phyloP scores from a whole-genome alignment of 2,888 invertebrate genomes.

The Yponomeuta malinellus region DNA sequence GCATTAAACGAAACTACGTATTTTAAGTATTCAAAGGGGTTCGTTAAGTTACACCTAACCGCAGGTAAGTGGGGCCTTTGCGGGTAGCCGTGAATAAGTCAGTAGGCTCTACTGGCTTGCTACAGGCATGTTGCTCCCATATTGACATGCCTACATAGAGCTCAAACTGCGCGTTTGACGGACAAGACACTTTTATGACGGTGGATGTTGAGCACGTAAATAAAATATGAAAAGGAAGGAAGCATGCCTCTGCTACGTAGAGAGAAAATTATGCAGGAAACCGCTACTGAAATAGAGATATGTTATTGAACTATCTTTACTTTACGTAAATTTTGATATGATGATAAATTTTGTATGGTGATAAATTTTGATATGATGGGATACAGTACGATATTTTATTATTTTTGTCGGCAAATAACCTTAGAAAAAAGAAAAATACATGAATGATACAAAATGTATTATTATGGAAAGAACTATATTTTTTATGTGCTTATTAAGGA shows the following conservation, averaged over 20 bases:
- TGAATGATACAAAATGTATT: too few species aligned
- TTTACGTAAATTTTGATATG: too few species aligned
- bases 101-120: slow-evolving; percentile 29
- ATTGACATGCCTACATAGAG: slow-evolving; percentile 7
- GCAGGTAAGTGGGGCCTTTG: slow-evolving; percentile 60
- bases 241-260: background rate
- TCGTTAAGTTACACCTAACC: slow-evolving; percentile 72
- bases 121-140: background rate
- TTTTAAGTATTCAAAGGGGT: slow-evolving; percentile 69
- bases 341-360: too few species aligned
- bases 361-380: too few species aligned
- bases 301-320: background rate
- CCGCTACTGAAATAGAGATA: background rate
- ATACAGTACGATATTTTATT: too few species aligned
- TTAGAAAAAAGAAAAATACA: too few species aligned
- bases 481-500: too few species aligned
- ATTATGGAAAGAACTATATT: too few species aligned
- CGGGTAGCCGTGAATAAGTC: slow-evolving; percentile 60
- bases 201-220: background rate
- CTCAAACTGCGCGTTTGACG: slow-evolving; percentile 1
- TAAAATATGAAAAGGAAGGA: background rate
- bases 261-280: background rate
- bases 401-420: too few species aligned
- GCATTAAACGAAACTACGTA: slow-evolving; percentile 66
- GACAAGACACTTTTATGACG: slow-evolving; percentile 11